These are phyloP conservation scores for Epiblema foenella DNA, from an alignment of 2,888 invertebrate species.

Conservation along the genomic window DNA sequence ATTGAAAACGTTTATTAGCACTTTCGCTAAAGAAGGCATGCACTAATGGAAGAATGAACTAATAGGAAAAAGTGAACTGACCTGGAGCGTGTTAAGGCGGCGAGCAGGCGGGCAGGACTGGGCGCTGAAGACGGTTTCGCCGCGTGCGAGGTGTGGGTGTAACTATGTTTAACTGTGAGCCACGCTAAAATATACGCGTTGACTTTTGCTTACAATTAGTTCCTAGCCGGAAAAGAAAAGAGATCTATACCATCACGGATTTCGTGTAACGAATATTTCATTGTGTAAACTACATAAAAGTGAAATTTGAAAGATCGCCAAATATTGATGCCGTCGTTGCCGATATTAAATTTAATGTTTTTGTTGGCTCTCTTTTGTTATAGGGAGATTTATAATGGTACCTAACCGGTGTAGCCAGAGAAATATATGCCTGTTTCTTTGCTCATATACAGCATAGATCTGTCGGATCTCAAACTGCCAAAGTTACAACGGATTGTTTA, in stretches of 20 bases:
- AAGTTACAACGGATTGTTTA: slow-evolving; percentile 4
- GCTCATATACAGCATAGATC: neutral
- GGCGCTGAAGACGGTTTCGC: slow-evolving; percentile 60
- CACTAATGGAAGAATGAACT: slow-evolving; percentile 48
- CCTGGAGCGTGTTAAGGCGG: slow-evolving; percentile 78
- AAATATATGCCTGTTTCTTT: neutral
- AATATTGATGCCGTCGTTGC: slow-evolving; percentile 23
- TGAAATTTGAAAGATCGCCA: slow-evolving; percentile 38
- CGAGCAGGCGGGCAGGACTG: slow-evolving; percentile 78
- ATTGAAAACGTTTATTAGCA: slow-evolving; percentile 35
- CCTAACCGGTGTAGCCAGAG: neutral
- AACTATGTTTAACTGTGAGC: slow-evolving; percentile 83
- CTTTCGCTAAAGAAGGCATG: slow-evolving; percentile 43
- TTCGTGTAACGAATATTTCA: slow-evolving; percentile 28
- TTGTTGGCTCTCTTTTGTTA: neutral
- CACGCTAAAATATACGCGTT: slow-evolving; percentile 77
- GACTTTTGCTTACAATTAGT: slow-evolving; percentile 80
- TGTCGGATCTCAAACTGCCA: neutral
- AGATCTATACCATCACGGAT: slow-evolving; percentile 50
- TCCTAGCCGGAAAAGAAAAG: slow-evolving; percentile 68
- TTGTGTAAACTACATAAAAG: slow-evolving; percentile 27
- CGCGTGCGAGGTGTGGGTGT: slow-evolving; percentile 73
- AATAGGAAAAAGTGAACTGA: slow-evolving; percentile 59
- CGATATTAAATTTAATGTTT: neutral
- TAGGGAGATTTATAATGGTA: neutral